Evolutionary conservation across 2,888 invertebrate species (phyloP).

Genomic region (Malthinus seriepunctatus): DNA sequence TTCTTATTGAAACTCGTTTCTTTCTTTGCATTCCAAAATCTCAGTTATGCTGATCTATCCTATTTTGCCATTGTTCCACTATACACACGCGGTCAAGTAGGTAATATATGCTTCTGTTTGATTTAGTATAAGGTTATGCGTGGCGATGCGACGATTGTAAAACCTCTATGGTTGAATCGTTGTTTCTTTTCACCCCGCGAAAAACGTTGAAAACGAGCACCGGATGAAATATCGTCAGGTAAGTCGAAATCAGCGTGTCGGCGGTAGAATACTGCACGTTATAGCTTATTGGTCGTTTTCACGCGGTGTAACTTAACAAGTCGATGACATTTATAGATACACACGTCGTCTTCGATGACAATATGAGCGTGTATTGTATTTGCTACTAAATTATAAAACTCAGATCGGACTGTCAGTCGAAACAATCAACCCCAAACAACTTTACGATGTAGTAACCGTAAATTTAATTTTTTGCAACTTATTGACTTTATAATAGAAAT

Average conservation of each 20-base stretch:
- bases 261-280: conserved; percentile 29
- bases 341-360: conserved; percentile 28
- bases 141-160: conserved; percentile 30
- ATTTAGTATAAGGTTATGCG: conserved; percentile 34
- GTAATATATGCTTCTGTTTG: conserved; percentile 36
- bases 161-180: neutral
- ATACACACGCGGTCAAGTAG: conserved; percentile 17
- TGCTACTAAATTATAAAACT: conserved; percentile 35
- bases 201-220: conserved; percentile 14
- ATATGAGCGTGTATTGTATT: conserved; percentile 30
- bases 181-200: conserved; percentile 14
- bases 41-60: conserved; percentile 37
- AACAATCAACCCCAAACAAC: conserved; percentile 39
- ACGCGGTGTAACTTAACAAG: conserved; percentile 40
- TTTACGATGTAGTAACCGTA: conserved; percentile 42
- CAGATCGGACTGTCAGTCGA: conserved; percentile 35
- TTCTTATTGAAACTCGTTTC: conserved; percentile 41
- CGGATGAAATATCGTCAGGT: conserved; percentile 24
- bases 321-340: conserved; percentile 42
- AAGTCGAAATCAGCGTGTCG: conserved; percentile 36
- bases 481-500: conserved; percentile 9
- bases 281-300: conserved; percentile 38
- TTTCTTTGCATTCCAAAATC: conserved; percentile 41
- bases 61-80: conserved; percentile 40
- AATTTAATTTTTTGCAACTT: conserved; percentile 28